phyloP scores from a whole-genome alignment of 2,113 vertebrate genomes.

The Hepsetus odoe region DNA sequence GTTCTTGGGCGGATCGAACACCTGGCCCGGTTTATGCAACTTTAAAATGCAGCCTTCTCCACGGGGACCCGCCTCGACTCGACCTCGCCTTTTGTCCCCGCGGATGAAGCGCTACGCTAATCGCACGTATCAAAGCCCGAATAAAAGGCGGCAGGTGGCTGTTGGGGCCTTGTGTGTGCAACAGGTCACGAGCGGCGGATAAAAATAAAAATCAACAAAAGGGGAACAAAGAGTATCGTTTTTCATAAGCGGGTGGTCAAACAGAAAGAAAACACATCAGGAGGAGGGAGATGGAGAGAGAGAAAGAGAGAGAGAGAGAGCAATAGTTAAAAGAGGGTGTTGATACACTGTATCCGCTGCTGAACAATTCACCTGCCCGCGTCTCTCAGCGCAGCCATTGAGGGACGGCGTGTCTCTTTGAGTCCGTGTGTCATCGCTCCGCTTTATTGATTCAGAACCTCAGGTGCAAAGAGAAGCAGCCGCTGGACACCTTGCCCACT shows the following conservation, averaged over 20 bases:
- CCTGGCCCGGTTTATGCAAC: constrained; percentile 61
- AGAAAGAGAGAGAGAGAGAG: constrained; percentile 34
- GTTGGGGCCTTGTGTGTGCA: constrained; percentile 64
- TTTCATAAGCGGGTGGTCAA: constrained; percentile 65
- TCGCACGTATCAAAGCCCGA: constrained; percentile 66
- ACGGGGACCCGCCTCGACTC: constrained; percentile 54
- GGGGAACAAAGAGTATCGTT: constrained; percentile 62
- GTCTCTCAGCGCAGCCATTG: constrained; percentile 76
- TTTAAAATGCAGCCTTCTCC: constrained; percentile 38
- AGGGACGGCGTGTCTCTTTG: constrained; percentile 55
- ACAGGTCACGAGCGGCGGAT: constrained; percentile 65
- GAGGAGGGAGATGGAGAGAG: constrained; percentile 33
- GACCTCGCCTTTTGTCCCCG: constrained; percentile 61
- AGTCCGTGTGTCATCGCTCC: constrained; percentile 81
- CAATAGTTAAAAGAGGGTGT: constrained; percentile 58
- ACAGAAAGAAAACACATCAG: constrained; percentile 61
- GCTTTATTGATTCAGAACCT: constrained; percentile 70
- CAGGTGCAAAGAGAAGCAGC: constrained; percentile 74
- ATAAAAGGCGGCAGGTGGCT: constrained; percentile 74
- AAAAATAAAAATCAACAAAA: constrained; percentile 56
- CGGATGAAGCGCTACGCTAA: constrained; percentile 61
- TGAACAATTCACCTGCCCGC: constrained; percentile 86
- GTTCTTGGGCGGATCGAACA: constrained; percentile 53
- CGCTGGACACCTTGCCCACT: constrained; percentile 66
- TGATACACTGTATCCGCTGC: constrained; percentile 78